phyloP scores from a whole-genome alignment of 2,797 vertebrate species.

The Argyrosomus regius region DNA sequence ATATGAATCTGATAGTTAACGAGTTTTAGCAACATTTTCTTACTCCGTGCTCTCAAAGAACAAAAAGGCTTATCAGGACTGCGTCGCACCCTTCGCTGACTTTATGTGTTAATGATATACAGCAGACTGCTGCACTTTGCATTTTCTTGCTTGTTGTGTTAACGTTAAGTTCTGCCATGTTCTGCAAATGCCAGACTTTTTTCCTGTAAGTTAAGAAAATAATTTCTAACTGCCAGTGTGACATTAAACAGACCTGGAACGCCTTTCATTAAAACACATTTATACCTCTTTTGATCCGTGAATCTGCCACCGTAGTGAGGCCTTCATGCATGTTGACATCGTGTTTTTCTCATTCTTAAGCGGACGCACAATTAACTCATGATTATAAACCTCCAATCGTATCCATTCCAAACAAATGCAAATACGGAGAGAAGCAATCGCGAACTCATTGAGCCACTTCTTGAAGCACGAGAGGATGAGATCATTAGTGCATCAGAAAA shows the following conservation, averaged over 20 bases:
- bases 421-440: background rate
- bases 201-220: background rate
- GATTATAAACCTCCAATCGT: background rate
- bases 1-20: constrained; percentile 64
- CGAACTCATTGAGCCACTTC: constrained; percentile 33
- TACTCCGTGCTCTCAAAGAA: background rate
- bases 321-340: background rate
- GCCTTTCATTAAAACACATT: background rate
- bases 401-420: constrained; percentile 16
- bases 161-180: background rate
- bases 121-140: constrained; percentile 17
- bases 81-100: constrained; percentile 16
- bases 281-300: background rate
- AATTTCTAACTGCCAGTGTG: background rate
- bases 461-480: constrained; percentile 12
- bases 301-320: background rate
- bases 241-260: constrained; percentile 17
- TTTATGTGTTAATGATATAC: constrained; percentile 24
- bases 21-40: constrained; percentile 42
- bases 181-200: constrained; percentile 29
- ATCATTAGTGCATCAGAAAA: constrained; percentile 36
- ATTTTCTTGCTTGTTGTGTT: constrained; percentile 16
- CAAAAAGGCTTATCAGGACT: constrained; percentile 28
- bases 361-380: background rate
- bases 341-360: background rate